These are phyloP conservation scores for Aphaenogaster floridana DNA, from an alignment of 1,140 invertebrate species.

Conservation along the genomic window DNA sequence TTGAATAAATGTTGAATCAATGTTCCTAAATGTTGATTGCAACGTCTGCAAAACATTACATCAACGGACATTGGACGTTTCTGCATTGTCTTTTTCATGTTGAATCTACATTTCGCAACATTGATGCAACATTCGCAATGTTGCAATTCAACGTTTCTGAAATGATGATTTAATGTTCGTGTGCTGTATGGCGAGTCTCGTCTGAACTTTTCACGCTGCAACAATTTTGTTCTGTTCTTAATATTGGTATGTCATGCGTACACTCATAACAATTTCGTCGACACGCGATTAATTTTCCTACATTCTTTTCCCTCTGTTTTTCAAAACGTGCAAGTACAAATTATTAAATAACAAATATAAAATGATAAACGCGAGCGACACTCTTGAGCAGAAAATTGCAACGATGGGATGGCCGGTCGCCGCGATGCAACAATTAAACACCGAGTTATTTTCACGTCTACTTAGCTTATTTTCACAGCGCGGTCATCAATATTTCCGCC, in stretches of 20 bases:
- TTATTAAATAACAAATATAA: slow-evolving; percentile 50
- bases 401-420: not conserved
- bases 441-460: slow-evolving; percentile 62
- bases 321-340: slow-evolving; percentile 15
- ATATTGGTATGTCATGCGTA: slow-evolving; percentile 7
- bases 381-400: slow-evolving; percentile 31
- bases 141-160: too few relatives aligned
- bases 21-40: too few relatives aligned
- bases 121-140: too few relatives aligned
- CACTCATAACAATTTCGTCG: slow-evolving; percentile 6
- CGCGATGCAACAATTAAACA: slow-evolving; percentile 58
- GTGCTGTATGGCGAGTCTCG: not conserved
- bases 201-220: not conserved
- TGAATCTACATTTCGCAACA: too few relatives aligned
- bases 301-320: not conserved
- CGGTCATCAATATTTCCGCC: slow-evolving; percentile 46
- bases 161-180: too few relatives aligned
- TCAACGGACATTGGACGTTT: too few relatives aligned
- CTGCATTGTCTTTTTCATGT: too few relatives aligned
- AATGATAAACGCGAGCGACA: not conserved
- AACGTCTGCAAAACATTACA: too few relatives aligned
- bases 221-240: not conserved
- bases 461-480: slow-evolving; percentile 59
- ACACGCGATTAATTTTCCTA: slow-evolving; percentile 6
- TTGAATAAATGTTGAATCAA: too few relatives aligned